phyloP scores from a whole-genome alignment of 2,797 vertebrate genomes.

The Chromis chromis region DNA sequence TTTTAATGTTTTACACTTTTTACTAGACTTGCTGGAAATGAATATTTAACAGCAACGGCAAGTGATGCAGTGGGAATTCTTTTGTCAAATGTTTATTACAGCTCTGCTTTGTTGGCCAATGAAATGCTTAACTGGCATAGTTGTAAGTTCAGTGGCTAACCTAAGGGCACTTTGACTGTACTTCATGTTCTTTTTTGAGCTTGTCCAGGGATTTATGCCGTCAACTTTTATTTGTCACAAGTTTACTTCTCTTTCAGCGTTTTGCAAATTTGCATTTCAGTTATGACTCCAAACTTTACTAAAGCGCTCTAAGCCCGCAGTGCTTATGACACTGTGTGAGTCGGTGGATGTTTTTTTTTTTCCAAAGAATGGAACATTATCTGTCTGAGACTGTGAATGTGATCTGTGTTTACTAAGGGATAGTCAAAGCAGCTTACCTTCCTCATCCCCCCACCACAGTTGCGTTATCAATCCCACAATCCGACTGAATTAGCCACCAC shows the following conservation, averaged over 20 bases:
- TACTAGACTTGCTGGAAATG: not conserved
- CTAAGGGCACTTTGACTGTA: slow-evolving; percentile 20
- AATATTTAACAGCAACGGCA: not conserved
- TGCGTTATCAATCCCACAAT: slow-evolving; percentile 57
- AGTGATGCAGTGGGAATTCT: slow-evolving; percentile 23
- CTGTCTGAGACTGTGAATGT: slow-evolving; percentile 33
- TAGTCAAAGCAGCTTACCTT: slow-evolving; percentile 61
- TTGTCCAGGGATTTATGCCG: slow-evolving; percentile 18
- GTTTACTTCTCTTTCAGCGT: not conserved
- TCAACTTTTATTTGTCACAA: not conserved
- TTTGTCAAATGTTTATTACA: slow-evolving; percentile 27
- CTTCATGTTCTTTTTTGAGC: not conserved
- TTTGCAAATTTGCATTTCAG: slow-evolving; percentile 24
- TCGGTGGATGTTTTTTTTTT: slow-evolving; percentile 26
- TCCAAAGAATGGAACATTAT: slow-evolving; percentile 38
- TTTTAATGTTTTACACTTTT: slow-evolving; percentile 13
- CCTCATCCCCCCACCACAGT: slow-evolving; percentile 24
- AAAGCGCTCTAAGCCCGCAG: slow-evolving; percentile 3
- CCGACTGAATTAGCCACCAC: slow-evolving; percentile 65
- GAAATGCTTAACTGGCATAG: slow-evolving; percentile 10
- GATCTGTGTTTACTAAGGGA: slow-evolving; percentile 57
- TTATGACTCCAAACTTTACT: slow-evolving; percentile 14
- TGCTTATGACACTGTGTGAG: not conserved
- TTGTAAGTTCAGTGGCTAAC: slow-evolving; percentile 39
- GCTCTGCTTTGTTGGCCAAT: slow-evolving; percentile 18